Evolutionary conservation across 2,797 vertebrate genomes (phyloP), one percentile per base, ranked within the genome.

Genomic region (Heteromormyrus szaboi): DNA sequence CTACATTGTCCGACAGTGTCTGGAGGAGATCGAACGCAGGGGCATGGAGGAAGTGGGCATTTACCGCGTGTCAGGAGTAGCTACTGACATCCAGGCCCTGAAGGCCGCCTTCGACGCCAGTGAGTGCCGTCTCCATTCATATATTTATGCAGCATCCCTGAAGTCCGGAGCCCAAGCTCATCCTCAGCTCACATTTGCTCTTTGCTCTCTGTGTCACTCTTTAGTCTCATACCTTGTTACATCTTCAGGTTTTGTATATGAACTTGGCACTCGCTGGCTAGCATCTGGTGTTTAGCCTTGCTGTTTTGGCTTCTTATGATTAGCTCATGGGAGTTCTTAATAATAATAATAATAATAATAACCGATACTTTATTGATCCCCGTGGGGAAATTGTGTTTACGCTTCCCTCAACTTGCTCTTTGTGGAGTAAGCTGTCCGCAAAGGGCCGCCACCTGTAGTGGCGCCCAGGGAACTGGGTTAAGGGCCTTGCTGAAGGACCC

Each of bases 11-110:
- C 97, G 98, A 86, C 99, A 99, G 95, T 99, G 98, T 0, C 96
- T 99, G 88, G 98, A 99, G 93, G 99, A 99, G 95, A 98, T 99
- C 0, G 98, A 99, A 92, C 96, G 98, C 88, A 96, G 99, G n/a
- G 98, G 98, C 3, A 97, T 99, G 98, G 99, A 99, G 94, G 99
- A 99, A 90, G 97, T 99, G 93, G 99, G 99, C 91, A 99, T 99
- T 95, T 99, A 99, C 93, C 94, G 99, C 0, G 98, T 99, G 81
- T 99, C 98, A 0, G 99, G 99, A 29, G 99, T 99, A 25, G 98
- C 98, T 59, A 99, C 98, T 0, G 98, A 99, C 92, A 99, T 99
- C 91, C 98, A 99, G 90, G 97, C 97, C 2, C 92, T 99, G 93
- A 99, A 99, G 94, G 98, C 96, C 0, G 98, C 99, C 89, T 99